These are phyloP conservation scores for Drosophila nigromelanica DNA, from an alignment of 1,140 invertebrate species.

Conservation along the genomic window DNA sequence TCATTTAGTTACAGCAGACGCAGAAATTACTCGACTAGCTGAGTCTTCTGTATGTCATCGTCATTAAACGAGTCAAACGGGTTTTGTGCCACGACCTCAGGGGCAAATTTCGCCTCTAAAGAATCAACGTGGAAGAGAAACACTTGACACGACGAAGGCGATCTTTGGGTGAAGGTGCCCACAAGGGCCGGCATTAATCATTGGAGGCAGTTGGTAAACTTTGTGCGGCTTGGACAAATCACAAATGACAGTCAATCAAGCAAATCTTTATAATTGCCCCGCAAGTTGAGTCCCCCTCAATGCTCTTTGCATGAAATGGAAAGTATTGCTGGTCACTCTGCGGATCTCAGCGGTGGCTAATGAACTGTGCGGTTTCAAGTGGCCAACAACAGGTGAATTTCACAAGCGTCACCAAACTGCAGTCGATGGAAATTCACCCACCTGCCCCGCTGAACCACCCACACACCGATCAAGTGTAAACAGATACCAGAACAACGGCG, in stretches of 20 bases:
- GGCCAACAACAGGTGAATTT: conserved; percentile 15
- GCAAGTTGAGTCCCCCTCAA: background rate
- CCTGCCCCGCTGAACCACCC: background rate
- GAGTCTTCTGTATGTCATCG: conserved; percentile 39
- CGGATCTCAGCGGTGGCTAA: conserved; percentile 33
- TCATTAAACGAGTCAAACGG: conserved; percentile 52
- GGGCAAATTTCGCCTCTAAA: conserved; percentile 38
- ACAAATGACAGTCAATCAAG: conserved; percentile 3
- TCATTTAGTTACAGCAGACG: conserved; percentile 2
- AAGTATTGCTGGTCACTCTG: conserved; percentile 20
- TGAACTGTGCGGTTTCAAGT: conserved; percentile 37
- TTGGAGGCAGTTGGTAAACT: conserved; percentile 36
- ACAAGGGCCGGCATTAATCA: conserved; percentile 15
- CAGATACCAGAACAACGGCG: conserved; percentile 39
- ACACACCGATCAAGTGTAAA: conserved; percentile 38
- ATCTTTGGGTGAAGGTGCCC: background rate
- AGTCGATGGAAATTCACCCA: conserved; percentile 15
- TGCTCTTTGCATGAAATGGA: conserved; percentile 26
- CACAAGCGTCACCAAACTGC: conserved; percentile 7
- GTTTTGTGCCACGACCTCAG: conserved; percentile 39
- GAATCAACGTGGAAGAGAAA: conserved; percentile 21
- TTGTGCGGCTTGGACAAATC: conserved; percentile 38
- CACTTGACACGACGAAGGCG: conserved; percentile 18
- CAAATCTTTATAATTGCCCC: conserved; percentile 36
- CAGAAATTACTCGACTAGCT: conserved; percentile 5